These are phyloP conservation scores for Magallana ariakensis DNA, from an alignment of 1,140 invertebrate genomes.

Conservation along the genomic window DNA sequence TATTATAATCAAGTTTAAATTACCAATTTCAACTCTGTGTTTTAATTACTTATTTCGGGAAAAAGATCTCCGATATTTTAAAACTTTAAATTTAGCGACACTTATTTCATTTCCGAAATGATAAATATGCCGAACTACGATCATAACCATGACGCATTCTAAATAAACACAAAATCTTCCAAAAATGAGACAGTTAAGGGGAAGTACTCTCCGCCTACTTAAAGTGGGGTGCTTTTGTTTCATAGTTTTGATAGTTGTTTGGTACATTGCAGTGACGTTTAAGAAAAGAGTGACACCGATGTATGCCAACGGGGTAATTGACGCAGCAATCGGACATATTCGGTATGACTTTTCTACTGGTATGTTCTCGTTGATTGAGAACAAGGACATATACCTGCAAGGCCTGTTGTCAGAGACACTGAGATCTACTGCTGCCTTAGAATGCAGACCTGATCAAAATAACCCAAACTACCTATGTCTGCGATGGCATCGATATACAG, in stretches of 20 bases:
- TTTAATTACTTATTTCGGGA: not conserved
- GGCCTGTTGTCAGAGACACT: constrained; percentile 56
- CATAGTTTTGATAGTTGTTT: constrained; percentile 36
- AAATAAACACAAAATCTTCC: constrained; percentile 2
- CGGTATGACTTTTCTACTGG: constrained; percentile 58
- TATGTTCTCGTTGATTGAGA: constrained; percentile 47
- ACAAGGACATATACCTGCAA: constrained; percentile 46
- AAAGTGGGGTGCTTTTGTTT: constrained; percentile 44
- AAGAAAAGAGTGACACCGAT: constrained; percentile 56
- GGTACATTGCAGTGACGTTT: constrained; percentile 46
- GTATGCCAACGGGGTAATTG: constrained; percentile 55
- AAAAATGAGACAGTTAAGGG: constrained; percentile 53
- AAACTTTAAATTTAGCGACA: constrained; percentile 19
- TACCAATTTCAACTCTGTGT: too few species aligned
- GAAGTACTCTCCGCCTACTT: constrained; percentile 46
- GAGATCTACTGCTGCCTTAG: constrained; percentile 51
- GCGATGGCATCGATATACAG: constrained; percentile 53
- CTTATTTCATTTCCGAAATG: not conserved
- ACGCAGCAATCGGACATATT: constrained; percentile 49
- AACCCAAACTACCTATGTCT: constrained; percentile 44
- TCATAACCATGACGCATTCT: not conserved
- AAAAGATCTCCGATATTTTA: not conserved
- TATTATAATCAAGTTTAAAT: too few species aligned
- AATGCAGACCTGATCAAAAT: constrained; percentile 41
- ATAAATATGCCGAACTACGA: not conserved